A percentile compares a stretch with the other conserved stretches of the same genome.
phyloP scores from a whole-genome alignment of 2,888 invertebrate species.

The Chironomus tentans region DNA sequence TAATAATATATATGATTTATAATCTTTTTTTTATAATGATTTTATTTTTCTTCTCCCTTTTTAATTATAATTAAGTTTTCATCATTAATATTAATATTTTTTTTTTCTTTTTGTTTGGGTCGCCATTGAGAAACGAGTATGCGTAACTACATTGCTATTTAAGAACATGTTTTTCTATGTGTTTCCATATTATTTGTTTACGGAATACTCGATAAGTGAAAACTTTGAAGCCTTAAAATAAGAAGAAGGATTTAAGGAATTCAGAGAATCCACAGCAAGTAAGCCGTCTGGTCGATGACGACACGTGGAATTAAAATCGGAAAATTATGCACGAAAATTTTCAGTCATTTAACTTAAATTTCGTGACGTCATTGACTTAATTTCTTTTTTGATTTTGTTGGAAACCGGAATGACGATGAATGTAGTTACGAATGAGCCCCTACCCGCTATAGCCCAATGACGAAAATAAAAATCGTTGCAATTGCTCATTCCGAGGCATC shows the following conservation, averaged over 20 bases:
- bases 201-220: neutral
- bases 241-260: neutral
- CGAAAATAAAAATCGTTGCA: neutral
- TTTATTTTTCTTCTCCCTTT: conserved; percentile 26
- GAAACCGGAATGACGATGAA: neutral
- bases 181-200: neutral
- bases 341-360: neutral
- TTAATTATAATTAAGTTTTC: conserved; percentile 25
- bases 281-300: neutral
- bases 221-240: neutral
- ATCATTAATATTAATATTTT: conserved; percentile 42
- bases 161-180: neutral
- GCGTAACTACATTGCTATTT: conserved; percentile 38
- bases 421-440: conserved; percentile 35
- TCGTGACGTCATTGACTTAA: neutral
- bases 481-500: neutral
- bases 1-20: conserved; percentile 24
- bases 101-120: conserved; percentile 39
- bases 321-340: neutral
- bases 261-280: neutral
- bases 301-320: neutral
- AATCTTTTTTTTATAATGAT: conserved; percentile 15
- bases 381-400: neutral
- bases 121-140: conserved; percentile 40
- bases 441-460: conserved; percentile 32